Evolutionary conservation across 2,888 invertebrate genomes (phyloP), one percentile per base, ranked within the genome.

Genomic region (Nysson spinosus): DNA sequence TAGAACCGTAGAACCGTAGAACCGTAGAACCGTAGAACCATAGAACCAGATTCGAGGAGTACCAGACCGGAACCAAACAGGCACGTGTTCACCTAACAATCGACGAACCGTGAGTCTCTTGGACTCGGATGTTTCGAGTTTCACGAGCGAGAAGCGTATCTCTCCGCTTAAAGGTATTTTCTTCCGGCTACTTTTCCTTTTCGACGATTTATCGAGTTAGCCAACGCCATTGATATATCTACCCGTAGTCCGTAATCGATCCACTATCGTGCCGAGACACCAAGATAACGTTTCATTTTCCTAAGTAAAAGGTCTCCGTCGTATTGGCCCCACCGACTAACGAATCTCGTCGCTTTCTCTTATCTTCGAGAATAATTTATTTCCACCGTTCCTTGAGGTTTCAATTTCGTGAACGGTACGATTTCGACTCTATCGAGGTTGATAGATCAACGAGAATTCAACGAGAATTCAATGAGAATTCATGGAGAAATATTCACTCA

Each of bases 11-110:
- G n/a, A n/a, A n/a, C n/a, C n/a, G n/a, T n/a, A n/a, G n/a, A n/a
- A n/a, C n/a, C n/a, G n/a, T n/a, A n/a, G n/a, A n/a, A n/a, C n/a
- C n/a, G n/a, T n/a, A n/a, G n/a, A n/a, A n/a, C n/a, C n/a, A n/a
- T 50, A 30, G 60, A 54, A 69, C 66, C 50, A 57, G 61, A 70
- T 39, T 24, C 57, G 47, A 42, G 50, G 51, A 28, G 58, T 69
- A 74, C 69, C 75, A 75, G 74, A 75, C 74, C 62, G 61, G 66
- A 75, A 75, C 72, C 58, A 47, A 65, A 60, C 55, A 47, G 57
- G 62, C 52, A 60, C 58, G 35, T 30, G 28, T 32, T 30, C 46
- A 32, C 4, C 35, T 32, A 39, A 20, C 32, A 51, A 51, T 52
- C 50, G 60, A 52, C 50, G 65, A 60, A 63, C 60, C 62, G 30